A percentile compares a stretch with the other conserved stretches of the same genome.
phyloP scores from a whole-genome alignment of 2,888 invertebrate genomes.

The Cyaniris semiargus region DNA sequence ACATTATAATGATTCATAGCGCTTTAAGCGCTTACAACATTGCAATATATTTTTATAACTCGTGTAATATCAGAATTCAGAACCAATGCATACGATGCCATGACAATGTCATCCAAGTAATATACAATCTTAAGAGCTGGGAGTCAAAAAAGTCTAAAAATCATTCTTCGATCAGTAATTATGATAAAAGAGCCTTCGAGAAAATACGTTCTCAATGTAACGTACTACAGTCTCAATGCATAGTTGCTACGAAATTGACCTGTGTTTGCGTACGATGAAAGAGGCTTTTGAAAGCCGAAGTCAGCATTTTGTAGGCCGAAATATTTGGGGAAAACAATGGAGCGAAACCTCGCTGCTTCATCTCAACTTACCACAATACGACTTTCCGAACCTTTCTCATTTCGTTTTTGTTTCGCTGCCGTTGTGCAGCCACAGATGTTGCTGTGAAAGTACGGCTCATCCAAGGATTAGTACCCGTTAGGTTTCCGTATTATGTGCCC shows the following conservation, averaged over 20 bases:
- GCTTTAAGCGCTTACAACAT: too few relatives aligned
- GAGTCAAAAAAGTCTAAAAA: too few relatives aligned
- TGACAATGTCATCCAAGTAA: too few relatives aligned
- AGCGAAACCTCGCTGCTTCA: conserved; percentile 52
- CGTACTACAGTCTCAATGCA: not conserved
- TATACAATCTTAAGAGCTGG: too few relatives aligned
- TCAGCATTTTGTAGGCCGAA: conserved; percentile 38
- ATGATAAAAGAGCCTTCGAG: not conserved
- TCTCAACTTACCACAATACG: conserved; percentile 70
- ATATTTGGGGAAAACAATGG: conserved; percentile 41
- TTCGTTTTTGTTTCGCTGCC: conserved; percentile 72
- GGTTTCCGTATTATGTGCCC: conserved; percentile 67
- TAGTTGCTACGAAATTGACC: not conserved
- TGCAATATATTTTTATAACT: too few relatives aligned
- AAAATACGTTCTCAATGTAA: not conserved
- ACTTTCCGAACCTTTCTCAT: conserved; percentile 76
- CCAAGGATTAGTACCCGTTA: conserved; percentile 74
- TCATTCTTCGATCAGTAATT: not conserved
- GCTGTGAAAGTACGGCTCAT: conserved; percentile 68
- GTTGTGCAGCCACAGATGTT: conserved; percentile 70
- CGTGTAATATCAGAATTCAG: too few relatives aligned
- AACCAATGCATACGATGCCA: too few relatives aligned
- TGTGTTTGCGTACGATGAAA: not conserved
- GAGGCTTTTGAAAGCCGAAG: conserved; percentile 35
- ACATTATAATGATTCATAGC: too few relatives aligned